Conservation (phyloP, 2,888 invertebrate genomes). For the Trichacis sp. region DNA sequence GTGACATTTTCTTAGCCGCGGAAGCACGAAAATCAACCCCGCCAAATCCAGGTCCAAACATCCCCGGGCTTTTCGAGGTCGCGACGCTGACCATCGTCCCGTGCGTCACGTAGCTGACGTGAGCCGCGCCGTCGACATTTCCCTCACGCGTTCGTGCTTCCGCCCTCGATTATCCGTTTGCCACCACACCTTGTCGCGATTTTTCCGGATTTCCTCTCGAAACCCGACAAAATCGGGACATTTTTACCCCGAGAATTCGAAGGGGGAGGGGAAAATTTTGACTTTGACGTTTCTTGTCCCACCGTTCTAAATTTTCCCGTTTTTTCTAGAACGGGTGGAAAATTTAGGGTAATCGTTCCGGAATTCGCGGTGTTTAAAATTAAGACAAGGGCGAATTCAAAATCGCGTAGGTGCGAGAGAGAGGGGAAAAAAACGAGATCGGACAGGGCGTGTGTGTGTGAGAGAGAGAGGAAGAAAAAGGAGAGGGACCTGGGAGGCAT, state of each 20-base stretch:
- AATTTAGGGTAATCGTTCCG: too few species aligned
- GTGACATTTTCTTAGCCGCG: background rate
- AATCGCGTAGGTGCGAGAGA: too few species aligned
- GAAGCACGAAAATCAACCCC: background rate
- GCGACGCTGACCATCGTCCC: background rate
- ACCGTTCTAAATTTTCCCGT: too few species aligned
- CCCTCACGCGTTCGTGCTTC: background rate
- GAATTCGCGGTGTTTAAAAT: too few species aligned
- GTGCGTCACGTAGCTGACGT: constrained; percentile 5
- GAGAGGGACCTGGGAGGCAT: constrained; percentile 8
- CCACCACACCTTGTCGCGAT: background rate
- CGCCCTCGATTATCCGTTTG: background rate
- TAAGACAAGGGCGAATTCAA: too few species aligned
- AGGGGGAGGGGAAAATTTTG: too few species aligned
- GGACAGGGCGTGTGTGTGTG: background rate
- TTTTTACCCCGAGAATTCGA: too few species aligned
- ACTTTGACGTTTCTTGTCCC: too few species aligned
- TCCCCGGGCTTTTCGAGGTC: background rate
- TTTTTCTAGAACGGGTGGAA: too few species aligned
- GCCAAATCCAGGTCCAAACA: background rate
- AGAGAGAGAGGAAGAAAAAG: constrained; percentile 1
- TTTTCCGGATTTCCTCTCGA: too few species aligned
- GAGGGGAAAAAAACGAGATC: too few species aligned
- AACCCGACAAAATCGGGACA: too few species aligned
- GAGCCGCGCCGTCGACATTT: constrained; percentile 1